A percentile compares a stretch with the other conserved stretches of the same genome.
These are phyloP conservation scores for Drosophila differens DNA, from an alignment of 2,888 invertebrate species.

Conservation along the genomic window DNA sequence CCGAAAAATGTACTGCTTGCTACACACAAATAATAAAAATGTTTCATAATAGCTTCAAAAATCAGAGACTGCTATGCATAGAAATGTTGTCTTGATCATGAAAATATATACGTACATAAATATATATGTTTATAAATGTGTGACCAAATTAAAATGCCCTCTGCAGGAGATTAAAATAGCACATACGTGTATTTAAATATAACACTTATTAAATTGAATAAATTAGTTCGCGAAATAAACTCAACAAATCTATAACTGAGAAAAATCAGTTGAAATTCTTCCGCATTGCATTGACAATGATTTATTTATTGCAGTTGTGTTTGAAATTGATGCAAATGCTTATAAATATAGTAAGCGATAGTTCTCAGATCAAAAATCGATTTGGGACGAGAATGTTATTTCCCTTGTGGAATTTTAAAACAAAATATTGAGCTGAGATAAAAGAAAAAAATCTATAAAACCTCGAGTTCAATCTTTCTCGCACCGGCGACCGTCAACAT, in stretches of 20 bases:
- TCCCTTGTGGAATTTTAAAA: background rate
- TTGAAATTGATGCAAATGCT: background rate
- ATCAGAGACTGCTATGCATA: slow-evolving; percentile 10
- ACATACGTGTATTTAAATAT: slow-evolving; percentile 46
- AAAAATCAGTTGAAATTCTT: background rate
- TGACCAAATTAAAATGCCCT: slow-evolving; percentile 16
- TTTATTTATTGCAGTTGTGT: background rate
- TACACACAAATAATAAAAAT: background rate
- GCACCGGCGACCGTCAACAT: background rate
- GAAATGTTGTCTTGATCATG: slow-evolving; percentile 14
- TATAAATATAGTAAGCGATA: background rate
- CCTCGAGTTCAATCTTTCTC: background rate
- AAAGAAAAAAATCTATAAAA: background rate
- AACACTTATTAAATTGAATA: slow-evolving; percentile 53
- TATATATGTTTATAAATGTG: slow-evolving; percentile 10
- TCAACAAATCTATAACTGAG: slow-evolving; percentile 27
- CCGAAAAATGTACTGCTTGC: slow-evolving; percentile 5
- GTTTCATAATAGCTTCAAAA: slow-evolving; percentile 10
- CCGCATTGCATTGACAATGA: background rate
- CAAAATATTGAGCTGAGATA: background rate
- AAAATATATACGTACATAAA: slow-evolving; percentile 11
- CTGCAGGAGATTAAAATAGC: slow-evolving; percentile 13
- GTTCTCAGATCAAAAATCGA: background rate
- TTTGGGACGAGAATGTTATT: background rate
- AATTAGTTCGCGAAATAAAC: slow-evolving; percentile 58